Conservation (phyloP, 64 coral and sea anemone genomes). For the Pocillopora damicornis region DNA sequence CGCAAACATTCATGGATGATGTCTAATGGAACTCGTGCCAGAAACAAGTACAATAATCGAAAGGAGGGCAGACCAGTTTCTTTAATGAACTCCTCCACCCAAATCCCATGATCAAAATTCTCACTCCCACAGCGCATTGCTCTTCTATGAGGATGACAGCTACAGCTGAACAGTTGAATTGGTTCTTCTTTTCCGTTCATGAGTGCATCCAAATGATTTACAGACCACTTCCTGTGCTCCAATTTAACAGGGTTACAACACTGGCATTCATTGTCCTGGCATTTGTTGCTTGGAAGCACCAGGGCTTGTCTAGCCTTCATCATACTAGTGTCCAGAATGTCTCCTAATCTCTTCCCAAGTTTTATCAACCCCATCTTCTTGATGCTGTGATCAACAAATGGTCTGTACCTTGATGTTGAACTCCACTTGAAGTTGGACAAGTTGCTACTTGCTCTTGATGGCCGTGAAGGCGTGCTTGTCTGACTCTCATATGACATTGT, state of each 20-base stretch:
- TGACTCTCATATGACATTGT: slow-evolving; percentile 26
- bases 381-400: slow-evolving; percentile 92
- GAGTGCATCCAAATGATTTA: slow-evolving; percentile 24
- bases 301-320: slow-evolving; percentile 54
- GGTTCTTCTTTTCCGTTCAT: not conserved
- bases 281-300: not conserved
- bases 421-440: slow-evolving; percentile 54
- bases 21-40: slow-evolving; percentile 75
- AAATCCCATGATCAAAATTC: not conserved
- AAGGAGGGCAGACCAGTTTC: slow-evolving; percentile 79
- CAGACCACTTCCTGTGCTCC: not conserved
- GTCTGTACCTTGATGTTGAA: slow-evolving; percentile 85
- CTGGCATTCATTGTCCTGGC: slow-evolving; percentile 23
- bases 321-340: slow-evolving; percentile 64
- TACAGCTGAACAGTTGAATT: not conserved
- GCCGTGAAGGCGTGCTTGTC: slow-evolving; percentile 24
- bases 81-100: slow-evolving; percentile 56
- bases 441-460: slow-evolving; percentile 45
- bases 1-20: slow-evolving; percentile 91
- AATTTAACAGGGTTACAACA: not conserved
- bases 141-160: slow-evolving; percentile 22
- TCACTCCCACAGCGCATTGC: not conserved
- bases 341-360: slow-evolving; percentile 74
- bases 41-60: slow-evolving; percentile 69
- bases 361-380: slow-evolving; percentile 94